Percentiles rank a stretch among this genome's conserved stretches.
These are phyloP conservation scores for Chaenocephalus aceratus DNA, from an alignment of 2,113 vertebrate species.

Conservation along the genomic window DNA sequence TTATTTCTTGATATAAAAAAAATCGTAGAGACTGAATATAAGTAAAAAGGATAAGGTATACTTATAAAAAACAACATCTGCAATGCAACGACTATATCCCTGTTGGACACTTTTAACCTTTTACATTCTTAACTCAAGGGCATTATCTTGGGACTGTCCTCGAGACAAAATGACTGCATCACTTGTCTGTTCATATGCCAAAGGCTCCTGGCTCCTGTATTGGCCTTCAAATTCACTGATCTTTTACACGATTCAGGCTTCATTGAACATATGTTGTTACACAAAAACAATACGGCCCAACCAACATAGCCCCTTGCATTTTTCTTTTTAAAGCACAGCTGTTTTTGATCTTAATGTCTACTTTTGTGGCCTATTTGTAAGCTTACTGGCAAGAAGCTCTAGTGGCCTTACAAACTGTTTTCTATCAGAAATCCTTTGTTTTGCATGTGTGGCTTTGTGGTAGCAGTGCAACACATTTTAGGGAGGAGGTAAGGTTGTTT, in stretches of 20 bases:
- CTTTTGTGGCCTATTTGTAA: not conserved
- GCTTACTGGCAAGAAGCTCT: not conserved
- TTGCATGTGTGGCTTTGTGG: not conserved
- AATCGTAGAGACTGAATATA: slow-evolving; percentile 44
- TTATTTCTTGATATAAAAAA: slow-evolving; percentile 52
- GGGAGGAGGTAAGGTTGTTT: not conserved
- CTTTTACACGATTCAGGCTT: not conserved
- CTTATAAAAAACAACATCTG: slow-evolving; percentile 24
- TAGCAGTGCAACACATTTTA: not conserved
- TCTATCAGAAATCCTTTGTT: too few relatives aligned
- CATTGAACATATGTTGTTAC: not conserved
- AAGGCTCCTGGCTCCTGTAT: too few relatives aligned
- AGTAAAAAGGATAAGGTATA: slow-evolving; percentile 40
- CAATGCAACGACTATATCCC: slow-evolving; percentile 6
- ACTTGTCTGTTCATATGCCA: slow-evolving; percentile 6
- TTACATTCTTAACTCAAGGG: not conserved
- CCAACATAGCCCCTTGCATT: too few relatives aligned
- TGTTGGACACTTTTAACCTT: slow-evolving; percentile 7
- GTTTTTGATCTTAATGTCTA: not conserved
- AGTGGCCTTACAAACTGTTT: not conserved
- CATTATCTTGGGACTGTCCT: not conserved
- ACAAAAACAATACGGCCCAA: too few relatives aligned
- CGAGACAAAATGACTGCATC: not conserved
- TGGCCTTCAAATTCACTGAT: not conserved
- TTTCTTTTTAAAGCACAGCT: too few relatives aligned